Evolutionary conservation across 2,113 vertebrate species (phyloP), one percentile per base, ranked within the genome.

Genomic region (Cinclus mexicanus): DNA sequence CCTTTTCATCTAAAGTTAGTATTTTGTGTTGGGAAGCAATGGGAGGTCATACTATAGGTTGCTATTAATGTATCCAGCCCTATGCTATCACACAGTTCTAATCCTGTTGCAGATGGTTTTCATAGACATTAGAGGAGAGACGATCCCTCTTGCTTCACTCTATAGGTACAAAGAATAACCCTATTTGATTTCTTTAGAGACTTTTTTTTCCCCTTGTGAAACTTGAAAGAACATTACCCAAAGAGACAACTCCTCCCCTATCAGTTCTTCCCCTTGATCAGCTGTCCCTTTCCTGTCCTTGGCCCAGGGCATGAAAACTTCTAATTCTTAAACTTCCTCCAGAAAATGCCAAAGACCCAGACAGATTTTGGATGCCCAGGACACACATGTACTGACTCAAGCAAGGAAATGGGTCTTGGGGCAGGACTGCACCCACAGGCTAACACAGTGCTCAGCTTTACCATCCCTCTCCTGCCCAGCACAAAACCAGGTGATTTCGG

Each of bases 1-100:
- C 70, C 79, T 83, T 94, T 94, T 96, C 61, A 93, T 95, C 63
- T 92, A 94, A 97, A 93, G 94, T 93, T 77, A 96, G 41, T 53
- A 50, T 87, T 92, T 93, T 61, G 78, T 81, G 57, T 81, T 78
- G 60, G 57, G 91, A 90, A 46, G 47, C 29, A 10, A 46, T 10
- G 19, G 79, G 80, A 72, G 83, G 88, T 81, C 87, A 76, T 77
- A 89, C 47, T 89, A 85, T 26, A 60, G 42, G 41, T 72, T 91
- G 59, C 53, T 95, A 70, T 86, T 93, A 92, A 83, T 68, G 82
- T 29, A 67, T 29, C 80, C 68, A 67, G 61, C 63, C 37, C 56
- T 63, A 7, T 12, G 13, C 52, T 56, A 57, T 20, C n/a, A 17
- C 11, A 50, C 56, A 88, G 59, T 23, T 59, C 65, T 52, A 92